Base-by-base conservation (phyloP, 2,888 invertebrate species). In the Drosophila mulleri region DNA sequence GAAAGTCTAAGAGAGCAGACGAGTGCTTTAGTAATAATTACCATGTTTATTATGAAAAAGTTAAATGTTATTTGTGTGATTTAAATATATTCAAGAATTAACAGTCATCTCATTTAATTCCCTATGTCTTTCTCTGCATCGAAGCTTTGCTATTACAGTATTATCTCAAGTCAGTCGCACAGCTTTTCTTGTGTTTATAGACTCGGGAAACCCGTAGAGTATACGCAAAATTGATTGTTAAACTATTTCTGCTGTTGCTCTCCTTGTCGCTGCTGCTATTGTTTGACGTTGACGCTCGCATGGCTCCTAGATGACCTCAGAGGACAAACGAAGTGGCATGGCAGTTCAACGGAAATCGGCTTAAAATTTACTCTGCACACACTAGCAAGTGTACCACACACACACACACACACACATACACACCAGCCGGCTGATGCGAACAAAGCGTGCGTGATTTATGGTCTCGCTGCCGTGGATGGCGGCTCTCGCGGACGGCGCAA, bases 401-500 rank as follows among this genome's bases (percentile, higher is more conserved):
- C 18, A n/a, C 23, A 12, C 29, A 32, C 23, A 60, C 14, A 37
- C 41, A 61, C 61, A 20, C 37, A 45, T 35, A 23, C 37, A 29
- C 26, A 63, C 50, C 11, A 26, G 29, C 42, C 50, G 20, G n/a
- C 52, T 29, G 59, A 47, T 56, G 69, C 32, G 56, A 37, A 60
- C 72, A 69, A 68, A 67, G 75, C 66, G 69, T 74, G 62, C 61
- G 57, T 88, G 88, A 85, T 85, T 85, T 85, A 88, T 80, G 83
- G 68, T 57, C 61, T 57, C 47, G 54, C 44, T 54, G 50, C 37
- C 35, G 14, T 50, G 60, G 26, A n/a, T 47, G 52, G 23, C n/a
- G 32, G 53, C 53, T 23, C 56, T 61, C 53, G 50, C 18, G 54
- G 53, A 29, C n/a, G 32, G 48, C 48, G 7, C 71, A 45, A 74